Percentiles rank a stretch among this genome's conserved stretches.
These are phyloP conservation scores for Polypterus senegalus DNA, from an alignment of 2,113 vertebrate genomes.

Conservation along the genomic window DNA sequence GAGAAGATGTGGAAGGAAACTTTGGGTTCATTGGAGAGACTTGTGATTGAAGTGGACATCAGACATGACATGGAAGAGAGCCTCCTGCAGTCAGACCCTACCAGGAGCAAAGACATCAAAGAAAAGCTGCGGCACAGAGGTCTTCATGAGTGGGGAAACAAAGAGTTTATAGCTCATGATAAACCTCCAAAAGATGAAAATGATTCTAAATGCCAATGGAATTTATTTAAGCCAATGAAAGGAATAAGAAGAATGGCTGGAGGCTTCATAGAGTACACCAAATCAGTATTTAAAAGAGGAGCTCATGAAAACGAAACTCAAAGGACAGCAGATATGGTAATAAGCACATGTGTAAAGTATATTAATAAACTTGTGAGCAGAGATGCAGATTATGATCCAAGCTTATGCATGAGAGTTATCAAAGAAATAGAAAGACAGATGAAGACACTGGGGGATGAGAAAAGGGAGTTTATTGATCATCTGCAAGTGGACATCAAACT, in stretches of 20 bases:
- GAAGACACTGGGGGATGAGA: not conserved
- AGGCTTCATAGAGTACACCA: too few species aligned
- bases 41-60: constrained; percentile 1
- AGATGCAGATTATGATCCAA: constrained; percentile 15
- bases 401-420: too few species aligned
- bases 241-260: too few species aligned
- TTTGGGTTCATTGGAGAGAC: constrained; percentile 8
- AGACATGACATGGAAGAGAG: constrained; percentile 9
- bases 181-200: too few species aligned
- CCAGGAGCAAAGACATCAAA: not conserved
- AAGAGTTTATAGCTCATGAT: too few species aligned
- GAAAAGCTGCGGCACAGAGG: not conserved
- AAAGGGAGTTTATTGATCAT: not conserved
- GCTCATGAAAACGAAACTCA: not conserved
- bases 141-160: too few species aligned
- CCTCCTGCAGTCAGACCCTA: not conserved
- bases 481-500: constrained; percentile 20
- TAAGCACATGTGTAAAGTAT: not conserved
- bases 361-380: not conserved
- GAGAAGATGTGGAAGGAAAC: not conserved
- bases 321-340: not conserved
- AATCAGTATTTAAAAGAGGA: too few species aligned
- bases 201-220: too few species aligned
- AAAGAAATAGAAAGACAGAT: not conserved
- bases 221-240: too few species aligned